phyloP scores from a whole-genome alignment of 2,797 vertebrate genomes.

The Echeneis naucrates region DNA sequence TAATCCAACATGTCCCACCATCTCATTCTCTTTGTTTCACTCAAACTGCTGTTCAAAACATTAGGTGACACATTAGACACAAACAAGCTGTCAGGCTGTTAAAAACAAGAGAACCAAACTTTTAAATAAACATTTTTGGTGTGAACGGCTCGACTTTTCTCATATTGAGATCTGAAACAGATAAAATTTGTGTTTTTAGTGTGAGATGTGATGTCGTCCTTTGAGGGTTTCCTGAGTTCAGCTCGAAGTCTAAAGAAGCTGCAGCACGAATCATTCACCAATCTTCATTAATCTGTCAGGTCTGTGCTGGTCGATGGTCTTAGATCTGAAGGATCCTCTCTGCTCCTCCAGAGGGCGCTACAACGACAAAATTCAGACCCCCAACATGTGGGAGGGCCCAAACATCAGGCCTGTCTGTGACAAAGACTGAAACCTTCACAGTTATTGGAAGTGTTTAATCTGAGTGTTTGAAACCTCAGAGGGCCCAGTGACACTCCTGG shows the following conservation, averaged over 20 bases:
- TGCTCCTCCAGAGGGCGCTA: constrained; percentile 71
- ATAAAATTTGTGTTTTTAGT: not conserved
- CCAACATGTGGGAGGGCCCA: constrained; percentile 4
- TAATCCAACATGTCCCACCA: constrained; percentile 1
- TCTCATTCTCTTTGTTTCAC: not conserved
- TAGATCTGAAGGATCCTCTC: not conserved
- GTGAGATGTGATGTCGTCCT: not conserved
- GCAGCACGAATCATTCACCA: constrained; percentile 29
- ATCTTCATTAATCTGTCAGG: constrained; percentile 2
- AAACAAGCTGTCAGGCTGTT: not conserved
- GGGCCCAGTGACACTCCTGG: no score
- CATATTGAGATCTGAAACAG: not conserved
- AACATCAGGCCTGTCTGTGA: not conserved
- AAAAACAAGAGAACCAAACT: not conserved
- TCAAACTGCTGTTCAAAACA: not conserved
- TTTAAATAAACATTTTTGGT: not conserved
- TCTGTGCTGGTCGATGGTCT: not conserved
- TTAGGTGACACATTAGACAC: not conserved
- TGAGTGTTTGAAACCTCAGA: no score
- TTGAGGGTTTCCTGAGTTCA: not conserved
- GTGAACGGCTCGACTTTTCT: not conserved
- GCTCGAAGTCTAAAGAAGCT: constrained; percentile 29
- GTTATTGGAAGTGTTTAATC: not conserved
- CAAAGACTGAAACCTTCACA: not conserved
- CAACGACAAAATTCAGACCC: constrained; percentile 34